These are phyloP conservation scores for Canis aureus DNA, from an alignment of 2,113 vertebrate genomes.

Conservation along the genomic window DNA sequence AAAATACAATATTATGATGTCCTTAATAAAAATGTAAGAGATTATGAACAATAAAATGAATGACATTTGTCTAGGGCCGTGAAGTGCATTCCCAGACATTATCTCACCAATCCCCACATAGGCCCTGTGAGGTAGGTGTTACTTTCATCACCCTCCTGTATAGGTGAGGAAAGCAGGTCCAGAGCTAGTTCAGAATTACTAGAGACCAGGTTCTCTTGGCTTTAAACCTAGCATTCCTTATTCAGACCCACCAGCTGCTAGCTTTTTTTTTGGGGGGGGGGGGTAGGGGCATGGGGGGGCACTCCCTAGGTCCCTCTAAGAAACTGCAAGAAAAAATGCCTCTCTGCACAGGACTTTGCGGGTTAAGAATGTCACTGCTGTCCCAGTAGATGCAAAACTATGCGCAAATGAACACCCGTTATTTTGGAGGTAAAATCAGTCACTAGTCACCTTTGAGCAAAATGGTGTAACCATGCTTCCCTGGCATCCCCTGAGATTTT, in stretches of 20 bases:
- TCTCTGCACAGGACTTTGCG: not conserved
- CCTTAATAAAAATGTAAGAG: slow-evolving; percentile 63
- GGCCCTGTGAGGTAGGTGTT: slow-evolving; percentile 68
- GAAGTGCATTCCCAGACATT: slow-evolving; percentile 73
- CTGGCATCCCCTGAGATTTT: not conserved
- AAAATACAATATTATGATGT: not conserved
- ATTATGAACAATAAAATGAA: slow-evolving; percentile 64
- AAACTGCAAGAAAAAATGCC: not conserved
- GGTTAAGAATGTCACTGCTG: not conserved
- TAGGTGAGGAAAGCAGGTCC: slow-evolving; percentile 56
- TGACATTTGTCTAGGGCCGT: slow-evolving; percentile 45
- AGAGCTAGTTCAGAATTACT: slow-evolving; percentile 46
- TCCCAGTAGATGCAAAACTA: not conserved
- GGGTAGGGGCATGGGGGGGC: not conserved
- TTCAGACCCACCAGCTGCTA: not conserved
- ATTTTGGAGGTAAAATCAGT: slow-evolving; percentile 44
- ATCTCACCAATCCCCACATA: slow-evolving; percentile 64
- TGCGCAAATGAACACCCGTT: slow-evolving; percentile 27
- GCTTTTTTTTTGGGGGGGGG: not conserved
- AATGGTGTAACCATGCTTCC: not conserved
- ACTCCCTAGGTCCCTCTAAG: not conserved
- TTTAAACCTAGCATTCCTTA: slow-evolving; percentile 31
- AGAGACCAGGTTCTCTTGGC: slow-evolving; percentile 12
- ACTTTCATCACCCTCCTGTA: slow-evolving; percentile 56
- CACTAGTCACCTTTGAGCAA: slow-evolving; percentile 39